Conservation (phyloP, 2,797 vertebrate genomes). For the Cynodonichthys magdalenae region DNA sequence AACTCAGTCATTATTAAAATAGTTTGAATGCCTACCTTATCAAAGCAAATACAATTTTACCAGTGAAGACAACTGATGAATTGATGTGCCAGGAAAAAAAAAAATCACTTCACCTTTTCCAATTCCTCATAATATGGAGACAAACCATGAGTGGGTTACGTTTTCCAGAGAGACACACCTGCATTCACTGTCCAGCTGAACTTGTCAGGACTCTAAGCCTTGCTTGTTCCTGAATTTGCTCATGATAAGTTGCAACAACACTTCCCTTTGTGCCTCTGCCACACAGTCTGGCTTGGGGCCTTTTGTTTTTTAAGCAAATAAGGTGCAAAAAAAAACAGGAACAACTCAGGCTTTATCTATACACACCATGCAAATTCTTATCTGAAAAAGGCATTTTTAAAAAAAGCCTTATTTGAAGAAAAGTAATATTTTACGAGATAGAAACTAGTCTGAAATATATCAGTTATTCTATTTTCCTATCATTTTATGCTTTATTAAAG, state of each 20-base stretch:
- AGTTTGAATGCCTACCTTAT: slow-evolving; percentile 24
- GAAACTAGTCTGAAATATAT: not conserved
- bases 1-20: not conserved
- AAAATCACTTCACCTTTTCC: slow-evolving; percentile 4
- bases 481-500: not conserved
- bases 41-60: not conserved
- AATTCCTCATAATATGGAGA: slow-evolving; percentile 9
- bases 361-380: slow-evolving; percentile 59
- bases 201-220: not conserved
- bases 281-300: not conserved
- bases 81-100: slow-evolving; percentile 4
- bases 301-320: slow-evolving; percentile 67
- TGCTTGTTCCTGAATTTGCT: not conserved
- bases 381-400: slow-evolving; percentile 20
- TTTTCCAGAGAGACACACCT: slow-evolving; percentile 40
- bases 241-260: not conserved
- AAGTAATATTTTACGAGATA: slow-evolving; percentile 10
- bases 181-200: slow-evolving; percentile 21
- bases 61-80: slow-evolving; percentile 12
- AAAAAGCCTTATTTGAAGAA: slow-evolving; percentile 12
- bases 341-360: slow-evolving; percentile 32
- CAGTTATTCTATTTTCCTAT: slow-evolving; percentile 6
- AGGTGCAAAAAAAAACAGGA: slow-evolving; percentile 50
- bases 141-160: slow-evolving; percentile 20
- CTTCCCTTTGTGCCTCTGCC: not conserved